These are phyloP conservation scores for Agapornis canus DNA, from an alignment of 2,797 vertebrate genomes.

Conservation along the genomic window DNA sequence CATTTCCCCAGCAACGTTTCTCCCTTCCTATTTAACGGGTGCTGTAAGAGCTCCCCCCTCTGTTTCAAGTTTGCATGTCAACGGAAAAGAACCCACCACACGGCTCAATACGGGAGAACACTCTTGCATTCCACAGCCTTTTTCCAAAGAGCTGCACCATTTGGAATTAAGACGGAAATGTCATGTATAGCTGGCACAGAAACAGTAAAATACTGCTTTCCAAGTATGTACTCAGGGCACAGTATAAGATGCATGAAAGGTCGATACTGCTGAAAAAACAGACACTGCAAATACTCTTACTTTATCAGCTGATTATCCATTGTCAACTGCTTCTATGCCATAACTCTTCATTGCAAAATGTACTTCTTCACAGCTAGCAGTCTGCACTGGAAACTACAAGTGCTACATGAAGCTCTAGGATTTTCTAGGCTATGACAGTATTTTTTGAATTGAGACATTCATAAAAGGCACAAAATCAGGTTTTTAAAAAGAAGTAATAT, in stretches of 20 bases:
- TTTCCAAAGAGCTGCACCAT: neutral
- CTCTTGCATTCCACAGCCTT: neutral
- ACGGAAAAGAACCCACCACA: neutral
- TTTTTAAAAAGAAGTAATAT: neutral
- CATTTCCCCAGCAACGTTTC: neutral
- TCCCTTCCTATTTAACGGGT: neutral
- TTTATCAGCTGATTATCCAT: neutral
- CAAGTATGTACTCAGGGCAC: neutral
- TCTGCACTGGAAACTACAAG: neutral
- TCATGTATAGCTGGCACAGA: neutral
- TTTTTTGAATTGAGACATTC: neutral
- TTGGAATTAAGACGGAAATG: neutral
- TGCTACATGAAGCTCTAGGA: neutral
- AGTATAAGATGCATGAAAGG: neutral
- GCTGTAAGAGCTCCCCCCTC: slow-evolving; percentile 29
- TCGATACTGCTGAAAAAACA: neutral
- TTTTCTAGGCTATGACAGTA: neutral
- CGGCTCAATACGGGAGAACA: neutral
- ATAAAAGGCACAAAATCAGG: neutral
- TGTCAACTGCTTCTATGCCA: neutral
- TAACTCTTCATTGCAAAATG: neutral
- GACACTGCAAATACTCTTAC: neutral
- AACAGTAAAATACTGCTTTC: neutral
- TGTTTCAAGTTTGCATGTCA: neutral
- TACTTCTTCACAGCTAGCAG: neutral